Base-by-base conservation (phyloP, 2,888 invertebrate genomes). In the Endotricha flammealis region DNA sequence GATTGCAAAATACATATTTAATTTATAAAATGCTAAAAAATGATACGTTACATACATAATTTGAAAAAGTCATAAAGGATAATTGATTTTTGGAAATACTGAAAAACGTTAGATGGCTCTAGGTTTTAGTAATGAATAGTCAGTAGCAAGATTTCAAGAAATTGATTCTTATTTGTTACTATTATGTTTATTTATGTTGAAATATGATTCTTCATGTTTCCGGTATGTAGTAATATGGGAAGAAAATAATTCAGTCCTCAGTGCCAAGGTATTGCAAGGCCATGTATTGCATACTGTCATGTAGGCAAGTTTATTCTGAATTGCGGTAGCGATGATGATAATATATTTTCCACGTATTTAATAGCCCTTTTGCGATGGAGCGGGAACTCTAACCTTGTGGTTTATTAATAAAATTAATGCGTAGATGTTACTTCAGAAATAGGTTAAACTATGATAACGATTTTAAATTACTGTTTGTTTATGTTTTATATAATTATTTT, bases 321-420 rank as follows among this genome's bases (percentile, higher is more conserved):
- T 29, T 29, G 10, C 20, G 12, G 10, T 12, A 20, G 8, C 3
- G 7, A 4, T 27, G 9, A 13, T 13, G 7, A 4, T 27, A 6
- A 13, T 13, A 3, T 5, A 29, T 32, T 12, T n/a, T 39, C 30
- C 35, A 30, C 14, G 28, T 29, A 33, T 22, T 25, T 9, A 30
- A 35, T 22, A 28, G 44, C 47, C 53, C 59, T 59, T 53, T 53
- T 46, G 56, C 62, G 66, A 57, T 69, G 70, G 68, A 75, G 57
- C 66, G 70, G 69, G 68, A 69, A 67, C 70, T 64, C 64, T 70
- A 78, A 78, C 83, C 83, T 82, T 81, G 83, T 62, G 58, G 56
- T 67, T 79, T 83, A 85, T 75, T 78, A 76, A 78, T 83, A 85
- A 65, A 67, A 67, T 49, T 64, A 64, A 76, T 74, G 74, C 68